Evolutionary conservation across 2,113 vertebrate species (phyloP).

Genomic region (Genyomyrus donnyi): DNA sequence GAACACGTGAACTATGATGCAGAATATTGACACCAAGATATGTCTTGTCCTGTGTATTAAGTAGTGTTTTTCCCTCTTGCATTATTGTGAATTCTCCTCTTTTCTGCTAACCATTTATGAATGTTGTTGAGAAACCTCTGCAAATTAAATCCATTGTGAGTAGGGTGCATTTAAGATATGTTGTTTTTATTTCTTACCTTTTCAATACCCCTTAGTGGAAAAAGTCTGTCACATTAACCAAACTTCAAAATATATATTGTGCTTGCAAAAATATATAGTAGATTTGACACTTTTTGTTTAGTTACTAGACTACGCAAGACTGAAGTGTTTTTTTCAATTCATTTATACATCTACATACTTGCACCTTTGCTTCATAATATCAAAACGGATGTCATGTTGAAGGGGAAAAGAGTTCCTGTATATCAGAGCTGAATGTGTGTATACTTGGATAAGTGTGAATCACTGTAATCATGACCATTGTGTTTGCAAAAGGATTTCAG

Average conservation of each 20-base stretch:
- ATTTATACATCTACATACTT: background rate
- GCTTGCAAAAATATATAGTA: background rate
- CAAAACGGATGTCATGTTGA: background rate
- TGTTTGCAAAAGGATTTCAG: background rate
- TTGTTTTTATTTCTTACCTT: background rate
- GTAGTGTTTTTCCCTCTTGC: background rate
- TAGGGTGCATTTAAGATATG: background rate
- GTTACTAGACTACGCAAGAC: background rate
- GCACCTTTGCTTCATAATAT: background rate
- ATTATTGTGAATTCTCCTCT: background rate
- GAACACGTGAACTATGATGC: background rate
- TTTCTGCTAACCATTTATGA: background rate
- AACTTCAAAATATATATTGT: background rate
- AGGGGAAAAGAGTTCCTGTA: background rate
- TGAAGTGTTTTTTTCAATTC: background rate
- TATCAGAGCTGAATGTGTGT: background rate
- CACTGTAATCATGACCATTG: background rate
- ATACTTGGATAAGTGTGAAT: background rate
- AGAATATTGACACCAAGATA: background rate
- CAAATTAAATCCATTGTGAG: background rate
- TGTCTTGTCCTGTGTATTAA: background rate
- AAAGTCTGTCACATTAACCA: background rate
- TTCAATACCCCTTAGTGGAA: background rate
- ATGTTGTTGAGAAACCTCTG: background rate
- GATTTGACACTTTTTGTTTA: background rate